A percentile compares a stretch with the other conserved stretches of the same genome.
phyloP scores from a whole-genome alignment of 2,888 invertebrate genomes.

The Euzetes globulus region DNA sequence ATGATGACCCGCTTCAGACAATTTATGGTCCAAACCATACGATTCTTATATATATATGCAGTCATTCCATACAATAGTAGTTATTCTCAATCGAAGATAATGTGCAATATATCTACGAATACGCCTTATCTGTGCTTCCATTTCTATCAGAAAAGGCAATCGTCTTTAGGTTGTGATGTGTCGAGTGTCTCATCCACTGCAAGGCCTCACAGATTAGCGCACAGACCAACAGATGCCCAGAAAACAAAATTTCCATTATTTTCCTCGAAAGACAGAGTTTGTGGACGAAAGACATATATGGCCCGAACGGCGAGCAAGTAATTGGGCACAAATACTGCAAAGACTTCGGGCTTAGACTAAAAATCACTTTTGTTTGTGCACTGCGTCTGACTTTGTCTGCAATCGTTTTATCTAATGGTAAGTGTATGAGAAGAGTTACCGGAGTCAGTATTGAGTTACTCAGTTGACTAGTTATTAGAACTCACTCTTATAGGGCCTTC shows the following conservation, averaged over 20 bases:
- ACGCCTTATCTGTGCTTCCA: slow-evolving; percentile 7
- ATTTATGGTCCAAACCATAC: slow-evolving; percentile 2
- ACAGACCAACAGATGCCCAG: slow-evolving; percentile 15
- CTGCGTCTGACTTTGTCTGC: not conserved
- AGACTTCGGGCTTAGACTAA: not conserved
- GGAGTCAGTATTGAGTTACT: not conserved
- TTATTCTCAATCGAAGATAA: slow-evolving; percentile 23
- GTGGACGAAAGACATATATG: not conserved
- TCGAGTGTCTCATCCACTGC: slow-evolving; percentile 13
- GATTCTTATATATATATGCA: not conserved
- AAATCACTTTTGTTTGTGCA: not conserved
- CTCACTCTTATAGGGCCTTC: slow-evolving; percentile 8
- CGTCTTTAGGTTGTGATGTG: not conserved
- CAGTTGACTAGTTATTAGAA: not conserved
- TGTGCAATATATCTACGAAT: not conserved
- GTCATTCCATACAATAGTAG: not conserved
- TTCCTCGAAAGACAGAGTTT: not conserved
- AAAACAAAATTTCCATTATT: slow-evolving; percentile 1
- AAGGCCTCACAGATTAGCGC: slow-evolving; percentile 4
- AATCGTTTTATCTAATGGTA: slow-evolving; percentile 4
- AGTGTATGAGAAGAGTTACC: not conserved
- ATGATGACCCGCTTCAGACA: slow-evolving; percentile 14
- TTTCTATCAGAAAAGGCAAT: slow-evolving; percentile 2
- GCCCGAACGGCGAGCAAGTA: not conserved
- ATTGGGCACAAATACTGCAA: not conserved